Evolutionary conservation across 2,797 vertebrate species (phyloP), one percentile per base, ranked within the genome.

Genomic region (Podarcis siculus): DNA sequence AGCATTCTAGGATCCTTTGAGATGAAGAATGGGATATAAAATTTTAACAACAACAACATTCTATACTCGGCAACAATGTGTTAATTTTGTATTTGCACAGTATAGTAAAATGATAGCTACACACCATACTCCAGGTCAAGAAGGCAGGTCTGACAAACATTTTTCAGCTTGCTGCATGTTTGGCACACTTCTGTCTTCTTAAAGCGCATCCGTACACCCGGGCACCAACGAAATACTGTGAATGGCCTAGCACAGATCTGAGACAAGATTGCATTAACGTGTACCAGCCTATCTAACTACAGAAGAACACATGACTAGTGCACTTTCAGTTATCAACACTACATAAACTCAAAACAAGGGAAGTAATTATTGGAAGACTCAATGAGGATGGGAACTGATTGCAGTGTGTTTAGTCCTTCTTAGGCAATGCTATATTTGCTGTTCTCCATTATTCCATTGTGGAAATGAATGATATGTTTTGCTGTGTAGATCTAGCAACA

Each of bases 141-240:
- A 80, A 99, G 97, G 93, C 99, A 99, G 42, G 99, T 99, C 92
- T 99, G 99, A 93, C 99, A 99, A 85, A 99, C 99, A 0, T 99
- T 99, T 94, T 99, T 99, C 97, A 99, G 97, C 95, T 99, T 99
- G 97, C 99, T 99, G 95, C 99, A 99, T 0, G 99, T 99, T 92
- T 99, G 99, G 96, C 99, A 99, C 69, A 99, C 99, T 92, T 99
- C 99, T 0, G 99, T 99, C 95, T 99, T 99, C 97, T 99, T 99
- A 96, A 99, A 99, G 90, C 99, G 99, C 99, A 99, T 99, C 0
- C 98, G 97, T 66, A 98, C 98, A 0, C 99, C 99, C 0, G 99
- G 99, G 94, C 99, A 99, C 98, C 98, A 99, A 67, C 99, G 98
- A 94, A 99, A 99, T 67, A 99, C 99, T 0, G 99, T 99, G 93